Evolutionary conservation across 1,140 invertebrate genomes (phyloP), one percentile per base, ranked within the genome.

Genomic region (Hyles euphorbiae): DNA sequence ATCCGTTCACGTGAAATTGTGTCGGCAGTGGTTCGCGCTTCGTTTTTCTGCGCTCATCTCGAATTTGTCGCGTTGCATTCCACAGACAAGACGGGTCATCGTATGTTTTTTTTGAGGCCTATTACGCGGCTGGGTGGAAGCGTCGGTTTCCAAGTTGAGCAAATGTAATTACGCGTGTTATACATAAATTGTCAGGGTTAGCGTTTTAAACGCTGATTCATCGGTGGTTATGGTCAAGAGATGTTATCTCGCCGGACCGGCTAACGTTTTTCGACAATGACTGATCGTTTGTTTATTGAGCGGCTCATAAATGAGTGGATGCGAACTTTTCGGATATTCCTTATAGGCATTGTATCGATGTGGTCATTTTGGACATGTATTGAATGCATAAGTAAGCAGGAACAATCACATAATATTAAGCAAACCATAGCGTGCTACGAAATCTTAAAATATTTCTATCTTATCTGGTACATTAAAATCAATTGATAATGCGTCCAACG

Each of bases 11-110:
- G 70, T 80, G 60, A 78, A 77, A 79, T 68, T 68, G 76, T 70
- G 59, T 59, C 56, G 63, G 59, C 68, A 45, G 61, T 68, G 67
- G 55, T 51, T 52, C 59, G 53, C 34, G 59, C 61, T 65, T 58
- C 60, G 56, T 63, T 60, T 56, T 67, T 62, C 62, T 52, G 68
- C 67, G 67, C 73, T 79, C 82, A 74, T 83, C 76, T 84, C 57
- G 69, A 85, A 79, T 83, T 77, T 87, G 82, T 85, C 84, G 82
- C 74, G 71, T 85, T 76, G 67, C 72, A 67, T 70, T 63, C 68
- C 68, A 67, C 71, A 68, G 75, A 79, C 80, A 74, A 76, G 67
- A 67, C 68, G 71, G 74, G 74, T 80, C 76, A 83, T 79, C 74
- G 68, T 78, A 76, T 83, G 74, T 80, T 78, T 79, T 81, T 73